These are phyloP conservation scores for Prinia subflava DNA, from an alignment of 2,113 vertebrate genomes.

Conservation along the genomic window DNA sequence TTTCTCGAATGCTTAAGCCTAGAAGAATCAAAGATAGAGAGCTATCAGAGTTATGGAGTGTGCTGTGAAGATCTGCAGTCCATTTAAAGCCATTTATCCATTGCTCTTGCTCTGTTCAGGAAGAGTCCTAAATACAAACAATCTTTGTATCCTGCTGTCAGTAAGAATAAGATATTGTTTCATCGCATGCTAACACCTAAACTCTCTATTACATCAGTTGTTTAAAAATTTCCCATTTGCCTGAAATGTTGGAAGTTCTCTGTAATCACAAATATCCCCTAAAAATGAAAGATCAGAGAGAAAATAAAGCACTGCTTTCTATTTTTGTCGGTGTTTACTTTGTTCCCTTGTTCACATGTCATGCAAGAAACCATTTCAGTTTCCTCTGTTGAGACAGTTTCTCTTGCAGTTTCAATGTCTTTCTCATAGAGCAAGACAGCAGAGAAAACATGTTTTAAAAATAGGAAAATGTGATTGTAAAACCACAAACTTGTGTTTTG, in stretches of 20 bases:
- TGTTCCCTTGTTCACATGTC: not conserved
- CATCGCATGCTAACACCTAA: not conserved
- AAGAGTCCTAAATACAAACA: not conserved
- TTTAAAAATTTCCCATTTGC: slow-evolving; percentile 6
- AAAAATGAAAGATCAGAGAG: slow-evolving; percentile 34
- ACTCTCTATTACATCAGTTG: not conserved
- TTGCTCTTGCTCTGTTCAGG: not conserved
- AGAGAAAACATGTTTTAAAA: slow-evolving; percentile 51
- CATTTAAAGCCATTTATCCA: not conserved
- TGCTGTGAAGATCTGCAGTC: not conserved
- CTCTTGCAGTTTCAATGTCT: slow-evolving; percentile 52
- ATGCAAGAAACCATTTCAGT: not conserved
- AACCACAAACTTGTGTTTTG: slow-evolving; percentile 31
- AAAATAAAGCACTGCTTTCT: slow-evolving; percentile 36
- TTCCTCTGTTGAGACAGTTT: slow-evolving; percentile 38
- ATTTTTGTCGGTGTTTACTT: slow-evolving; percentile 43
- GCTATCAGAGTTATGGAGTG: not conserved
- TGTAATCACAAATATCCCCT: slow-evolving; percentile 21
- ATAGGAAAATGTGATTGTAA: slow-evolving; percentile 62
- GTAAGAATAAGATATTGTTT: slow-evolving; percentile 2
- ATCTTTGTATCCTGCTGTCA: slow-evolving; percentile 7
- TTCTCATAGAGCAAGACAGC: not conserved
- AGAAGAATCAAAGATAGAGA: not conserved
- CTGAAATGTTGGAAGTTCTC: slow-evolving; percentile 18
- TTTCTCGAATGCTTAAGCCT: not conserved